Evolutionary conservation across 2,888 invertebrate genomes (phyloP).

Genomic region (Lucinisca nassula): DNA sequence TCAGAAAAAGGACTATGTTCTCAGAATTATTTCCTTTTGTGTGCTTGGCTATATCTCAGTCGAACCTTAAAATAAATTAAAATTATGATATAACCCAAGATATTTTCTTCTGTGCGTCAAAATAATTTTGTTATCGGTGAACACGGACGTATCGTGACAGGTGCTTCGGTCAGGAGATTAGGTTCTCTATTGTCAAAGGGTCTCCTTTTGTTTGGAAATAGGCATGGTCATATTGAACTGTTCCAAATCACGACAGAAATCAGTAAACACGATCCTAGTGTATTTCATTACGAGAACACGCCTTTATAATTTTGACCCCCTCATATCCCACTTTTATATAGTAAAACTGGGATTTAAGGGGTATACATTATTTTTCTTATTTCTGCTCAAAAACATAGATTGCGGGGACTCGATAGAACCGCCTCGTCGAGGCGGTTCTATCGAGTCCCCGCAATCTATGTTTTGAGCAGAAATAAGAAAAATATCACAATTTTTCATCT

Average conservation of each 20-base stretch:
- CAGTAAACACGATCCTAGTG: not conserved
- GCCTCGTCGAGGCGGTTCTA: too few species aligned
- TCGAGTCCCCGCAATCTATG: too few species aligned
- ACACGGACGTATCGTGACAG: not conserved
- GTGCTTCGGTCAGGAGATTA: not conserved
- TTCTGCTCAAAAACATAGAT: too few species aligned
- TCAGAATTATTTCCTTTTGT: not conserved
- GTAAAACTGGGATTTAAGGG: too few species aligned
- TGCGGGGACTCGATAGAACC: too few species aligned
- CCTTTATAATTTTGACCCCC: too few species aligned
- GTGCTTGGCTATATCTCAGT: not conserved
- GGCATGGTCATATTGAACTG: not conserved
- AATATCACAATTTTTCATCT: too few species aligned
- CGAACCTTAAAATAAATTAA: not conserved
- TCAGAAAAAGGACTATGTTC: too few species aligned
- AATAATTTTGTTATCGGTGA: not conserved
- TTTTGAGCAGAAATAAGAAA: too few species aligned
- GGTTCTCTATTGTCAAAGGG: not conserved
- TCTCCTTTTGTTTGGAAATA: not conserved
- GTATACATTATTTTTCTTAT: too few species aligned
- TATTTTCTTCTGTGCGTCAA: not conserved
- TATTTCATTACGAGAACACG: too few species aligned
- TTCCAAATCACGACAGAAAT: not conserved
- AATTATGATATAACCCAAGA: not conserved
- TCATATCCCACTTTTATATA: too few species aligned